phyloP scores from a whole-genome alignment of 2,797 vertebrate species.

The Podarcis lilfordi region DNA sequence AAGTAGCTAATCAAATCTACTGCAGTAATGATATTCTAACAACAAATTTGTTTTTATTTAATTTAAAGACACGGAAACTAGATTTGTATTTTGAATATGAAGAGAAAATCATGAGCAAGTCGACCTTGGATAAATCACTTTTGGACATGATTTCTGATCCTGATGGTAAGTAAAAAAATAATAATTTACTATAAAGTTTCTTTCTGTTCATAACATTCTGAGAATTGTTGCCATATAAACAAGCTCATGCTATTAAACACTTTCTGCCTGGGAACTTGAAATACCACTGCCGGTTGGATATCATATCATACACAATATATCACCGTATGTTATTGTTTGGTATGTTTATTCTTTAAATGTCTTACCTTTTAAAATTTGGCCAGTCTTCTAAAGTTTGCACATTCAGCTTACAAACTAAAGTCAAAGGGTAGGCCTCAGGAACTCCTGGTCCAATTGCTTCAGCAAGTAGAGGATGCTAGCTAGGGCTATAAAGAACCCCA shows the following conservation, averaged over 20 bases:
- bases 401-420: no score
- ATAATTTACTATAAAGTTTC: constrained; percentile 40
- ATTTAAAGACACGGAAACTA: constrained; percentile 90
- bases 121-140: constrained; percentile 94
- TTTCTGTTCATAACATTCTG: neutral
- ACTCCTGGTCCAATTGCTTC: no score
- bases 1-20: neutral
- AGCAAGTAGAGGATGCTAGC: no score
- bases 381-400: neutral
- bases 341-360: neutral
- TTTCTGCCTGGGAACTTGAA: neutral
- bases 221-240: neutral
- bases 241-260: neutral
- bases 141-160: constrained; percentile 97
- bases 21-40: constrained; percentile 20
- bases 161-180: constrained; percentile 85
- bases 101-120: constrained; percentile 98
- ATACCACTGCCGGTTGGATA: neutral
- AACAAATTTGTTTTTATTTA: constrained; percentile 53
- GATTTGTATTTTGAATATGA: constrained; percentile 98
- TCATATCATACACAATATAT: neutral
- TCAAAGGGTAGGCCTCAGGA: no score
- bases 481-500: no score
- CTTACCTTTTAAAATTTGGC: neutral
- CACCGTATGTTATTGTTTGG: no score